Base-by-base conservation (phyloP, 2,797 vertebrate species). In the Acanthopagrus latus region DNA sequence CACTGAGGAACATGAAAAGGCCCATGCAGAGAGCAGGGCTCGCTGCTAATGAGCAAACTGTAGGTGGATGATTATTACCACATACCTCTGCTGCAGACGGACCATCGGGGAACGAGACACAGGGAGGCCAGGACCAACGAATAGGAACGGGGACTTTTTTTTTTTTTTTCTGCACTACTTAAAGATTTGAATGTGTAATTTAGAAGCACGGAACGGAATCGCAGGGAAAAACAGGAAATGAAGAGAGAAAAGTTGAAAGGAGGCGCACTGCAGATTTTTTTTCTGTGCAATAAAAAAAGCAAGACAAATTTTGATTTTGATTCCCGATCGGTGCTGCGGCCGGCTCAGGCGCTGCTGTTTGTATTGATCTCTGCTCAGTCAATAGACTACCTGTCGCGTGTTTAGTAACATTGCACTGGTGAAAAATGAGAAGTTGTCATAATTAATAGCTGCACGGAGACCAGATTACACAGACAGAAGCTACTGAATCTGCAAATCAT, bases 61-160 rank as follows among this genome's bases (percentile, higher is more conserved):
- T 87, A 91, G 88, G 89, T 90, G 88, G 90, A 91, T 78, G 82
- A 88, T 87, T 83, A 81, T 89, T 84, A 86, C 75, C 83, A 85
- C 85, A 84, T 86, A 85, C 80, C 85, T 90, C 81, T 87, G 87
- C 76, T 88, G 87, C 81, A 82, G 84, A 66, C 86, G 44, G 81
- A 88, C 78, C 82, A 52, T 58, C 25, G 1, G 56, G 65, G 76
- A 74, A 50, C 52, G 33, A 11, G 13, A 48, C 13, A 66, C 23
- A 69, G 60, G 60, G 38, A 64, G 70, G 65, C 65, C 62, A 74
- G 23, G 60, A 79, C 54, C 41, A 11, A 56, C 23, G n/a, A 69
- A 62, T 1, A 11, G 62, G 55, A 81, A 43, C 25, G 58, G 23
- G 46, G 60, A 70, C 21, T 54, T 46, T 12, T 25, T 16, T 74